Base-by-base conservation (phyloP, 2,797 vertebrate genomes). In the Heliangelus exortis region DNA sequence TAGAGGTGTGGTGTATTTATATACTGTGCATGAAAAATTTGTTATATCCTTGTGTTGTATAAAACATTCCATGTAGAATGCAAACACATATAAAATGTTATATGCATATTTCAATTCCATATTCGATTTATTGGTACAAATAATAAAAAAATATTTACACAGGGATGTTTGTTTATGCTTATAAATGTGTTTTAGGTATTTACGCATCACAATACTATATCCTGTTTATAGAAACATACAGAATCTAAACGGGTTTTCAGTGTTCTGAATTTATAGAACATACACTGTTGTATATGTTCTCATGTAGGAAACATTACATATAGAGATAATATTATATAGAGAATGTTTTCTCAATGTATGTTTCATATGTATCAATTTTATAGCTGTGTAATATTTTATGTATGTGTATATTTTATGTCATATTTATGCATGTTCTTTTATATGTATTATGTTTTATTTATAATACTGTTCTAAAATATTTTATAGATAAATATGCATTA, bases 1-100 rank as follows among this genome's bases (percentile, higher is more conserved):
- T 1, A 10, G 3, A 3, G 11, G 12, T 8, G 22, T 25, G 14
- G 57, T 50, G 26, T 4, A 3, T 26, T 20, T 51, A 8, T 5
- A 4, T 7, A 3, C 25, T 8, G 26, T 6, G 5, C 23, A 5
- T 3, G 10, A 9, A 48, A 33, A 1, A 39, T 39, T 39, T 13
- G 10, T 20, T 11, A 2, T n/a, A 2, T 13, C 7, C 0, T 25
- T 0, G 31, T 14, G 1, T 1, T 4, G 26, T 0, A 4, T 2
- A 3, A 3, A 41, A 3, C 45, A 0, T 1, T 2, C 8, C 2
- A 6, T 39, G 15, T 1, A 7, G n/a, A 12, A 7, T 1, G 1
- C 39, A 9, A 12, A 10, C 12, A 5, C 2, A 8, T 26, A 4
- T 2, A 8, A 23, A 69, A 36, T 0, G 10, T 1, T 41, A 8